Percentiles rank a stretch among this genome's conserved stretches.
phyloP scores from a whole-genome alignment of 2,888 invertebrate species.

The Heterodera filipjevi region DNA sequence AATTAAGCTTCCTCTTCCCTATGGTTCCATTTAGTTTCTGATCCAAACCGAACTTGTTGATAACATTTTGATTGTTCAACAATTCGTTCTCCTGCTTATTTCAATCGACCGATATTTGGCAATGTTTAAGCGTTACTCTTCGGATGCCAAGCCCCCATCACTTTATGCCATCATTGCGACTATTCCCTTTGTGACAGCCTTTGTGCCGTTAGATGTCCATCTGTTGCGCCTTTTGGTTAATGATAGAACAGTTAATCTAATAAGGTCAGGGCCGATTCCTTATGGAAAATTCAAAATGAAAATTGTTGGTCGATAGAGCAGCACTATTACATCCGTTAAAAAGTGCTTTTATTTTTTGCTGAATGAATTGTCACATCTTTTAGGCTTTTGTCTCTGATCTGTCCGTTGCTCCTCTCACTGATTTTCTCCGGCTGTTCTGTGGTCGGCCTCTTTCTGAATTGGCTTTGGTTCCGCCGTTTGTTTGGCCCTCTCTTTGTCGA shows the following conservation, averaged over 20 bases:
- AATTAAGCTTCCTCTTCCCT: not conserved
- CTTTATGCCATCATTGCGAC: constrained; percentile 27
- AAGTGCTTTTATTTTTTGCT: no score
- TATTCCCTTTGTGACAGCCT: constrained; percentile 43
- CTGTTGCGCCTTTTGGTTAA: constrained; percentile 19
- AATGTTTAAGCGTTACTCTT: constrained; percentile 41
- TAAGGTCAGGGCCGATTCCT: no score
- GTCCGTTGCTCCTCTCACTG: constrained; percentile 39
- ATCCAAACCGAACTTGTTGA: constrained; percentile 46
- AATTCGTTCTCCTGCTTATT: constrained; percentile 43
- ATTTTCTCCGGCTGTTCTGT: constrained; percentile 44
- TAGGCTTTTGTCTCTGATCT: constrained; percentile 39
- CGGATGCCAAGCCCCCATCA: not conserved
- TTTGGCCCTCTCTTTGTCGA: constrained; percentile 24
- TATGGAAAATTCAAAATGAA: no score
- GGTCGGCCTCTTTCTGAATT: constrained; percentile 37
- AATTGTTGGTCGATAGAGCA: no score
- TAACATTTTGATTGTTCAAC: constrained; percentile 39
- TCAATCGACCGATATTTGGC: constrained; percentile 44
- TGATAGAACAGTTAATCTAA: constrained; percentile 6
- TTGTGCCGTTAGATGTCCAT: constrained; percentile 24
- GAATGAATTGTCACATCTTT: no score
- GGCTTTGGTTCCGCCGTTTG: not conserved
- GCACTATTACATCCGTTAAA: no score
- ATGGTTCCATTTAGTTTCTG: constrained; percentile 39